These are phyloP conservation scores for Drymodes brunneopygia DNA, from an alignment of 2,113 vertebrate species.

Conservation along the genomic window DNA sequence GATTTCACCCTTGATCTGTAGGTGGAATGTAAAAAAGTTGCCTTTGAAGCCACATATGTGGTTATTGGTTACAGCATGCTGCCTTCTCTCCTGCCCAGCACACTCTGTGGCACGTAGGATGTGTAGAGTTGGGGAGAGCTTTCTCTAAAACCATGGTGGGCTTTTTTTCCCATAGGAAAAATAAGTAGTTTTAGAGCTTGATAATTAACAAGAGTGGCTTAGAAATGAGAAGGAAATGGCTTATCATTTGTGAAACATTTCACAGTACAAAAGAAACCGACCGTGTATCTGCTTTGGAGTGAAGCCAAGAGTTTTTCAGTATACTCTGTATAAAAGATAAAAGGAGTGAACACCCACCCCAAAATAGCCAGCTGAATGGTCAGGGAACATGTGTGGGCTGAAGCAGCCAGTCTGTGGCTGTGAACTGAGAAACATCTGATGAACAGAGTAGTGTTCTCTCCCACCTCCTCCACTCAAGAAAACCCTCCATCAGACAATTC, in stretches of 20 bases:
- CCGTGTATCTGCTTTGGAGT: not conserved
- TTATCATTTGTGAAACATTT: not conserved
- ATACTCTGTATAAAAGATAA: not conserved
- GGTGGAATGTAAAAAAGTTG: not conserved
- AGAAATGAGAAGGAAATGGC: not conserved
- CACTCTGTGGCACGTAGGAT: not conserved
- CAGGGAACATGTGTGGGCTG: not conserved
- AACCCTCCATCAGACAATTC: not conserved
- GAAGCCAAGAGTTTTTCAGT: not conserved
- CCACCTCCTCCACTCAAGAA: not conserved
- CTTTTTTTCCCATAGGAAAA: not conserved
- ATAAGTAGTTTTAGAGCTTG: not conserved
- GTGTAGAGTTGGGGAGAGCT: not conserved
- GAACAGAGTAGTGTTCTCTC: not conserved
- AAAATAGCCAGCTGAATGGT: not conserved
- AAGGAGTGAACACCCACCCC: not conserved
- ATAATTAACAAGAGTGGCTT: not conserved
- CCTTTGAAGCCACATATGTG: not conserved
- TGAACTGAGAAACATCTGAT: not conserved
- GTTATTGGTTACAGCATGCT: not conserved
- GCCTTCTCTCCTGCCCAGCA: not conserved
- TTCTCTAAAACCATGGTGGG: not conserved
- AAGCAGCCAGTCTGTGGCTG: not conserved
- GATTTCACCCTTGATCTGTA: conserved; percentile 7
- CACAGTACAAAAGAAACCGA: not conserved